Evolutionary conservation across 2,113 vertebrate genomes (phyloP), one percentile per base, ranked within the genome.

Genomic region (Chlorocebus sabaeus): DNA sequence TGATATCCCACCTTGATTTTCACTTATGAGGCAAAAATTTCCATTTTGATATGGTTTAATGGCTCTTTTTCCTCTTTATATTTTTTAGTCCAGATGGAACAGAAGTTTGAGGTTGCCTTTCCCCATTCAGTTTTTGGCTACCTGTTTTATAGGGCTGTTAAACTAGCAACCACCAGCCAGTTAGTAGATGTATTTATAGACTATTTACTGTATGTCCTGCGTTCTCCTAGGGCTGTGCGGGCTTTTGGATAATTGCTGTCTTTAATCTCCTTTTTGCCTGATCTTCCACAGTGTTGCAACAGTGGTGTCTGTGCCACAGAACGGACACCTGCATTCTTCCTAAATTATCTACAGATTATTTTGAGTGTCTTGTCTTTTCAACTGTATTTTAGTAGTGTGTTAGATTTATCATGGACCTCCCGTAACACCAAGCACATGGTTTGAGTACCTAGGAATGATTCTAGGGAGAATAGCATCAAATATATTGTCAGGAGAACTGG

Each of bases 41-140:
- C 67, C 59, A 95, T 79, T 92, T 95, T 96, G 86, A 72, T 89
- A 38, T 89, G 30, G 45, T 38, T 73, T 96, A 92, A 79, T 89
- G 59, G 57, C 52, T 89, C 82, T 89, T 84, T 61, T 88, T 93
- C 72, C 80, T 96, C 45, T 97, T 80, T 61, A 18, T 82, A 84
- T 94, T 96, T 96, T 96, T 95, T 87, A 89, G 84, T 75, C 57
- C 57, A 67, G 2, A 40, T 96, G 86, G 82, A 91, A 86, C 50
- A 85, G 35, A 95, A 86, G 78, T 89, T 94, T 95, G 43, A 80
- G 84, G n/a, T 93, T 90, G 72, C 73, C 84, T 94, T 94, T 94
- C 25, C 73, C 81, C 70, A 68, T 82, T 96, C 83, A n/a, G 23
- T 82, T 86, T 96, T 92, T 95, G 72, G 55, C 82, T 80, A 89